Conservation (phyloP, 2,797 vertebrate species). For the Brachymystax lenok region DNA sequence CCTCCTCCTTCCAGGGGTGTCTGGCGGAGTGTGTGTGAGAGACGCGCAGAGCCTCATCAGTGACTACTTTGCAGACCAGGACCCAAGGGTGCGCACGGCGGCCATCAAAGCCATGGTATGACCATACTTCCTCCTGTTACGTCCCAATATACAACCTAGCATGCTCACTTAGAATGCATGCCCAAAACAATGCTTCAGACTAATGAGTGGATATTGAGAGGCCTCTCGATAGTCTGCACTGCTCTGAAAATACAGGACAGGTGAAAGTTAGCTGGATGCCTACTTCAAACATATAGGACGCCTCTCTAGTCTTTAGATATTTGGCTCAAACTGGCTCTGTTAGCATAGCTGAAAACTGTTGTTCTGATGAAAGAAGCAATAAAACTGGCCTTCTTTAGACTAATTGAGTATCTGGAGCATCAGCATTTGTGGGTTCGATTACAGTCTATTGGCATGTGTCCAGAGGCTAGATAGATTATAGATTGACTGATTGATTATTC, state of each 20-base stretch:
- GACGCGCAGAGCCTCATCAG: slow-evolving; percentile 94
- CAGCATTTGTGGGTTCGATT: no score
- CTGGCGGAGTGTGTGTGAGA: slow-evolving; percentile 68
- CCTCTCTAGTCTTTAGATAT: neutral
- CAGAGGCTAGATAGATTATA: neutral
- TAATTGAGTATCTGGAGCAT: no score
- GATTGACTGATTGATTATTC: neutral
- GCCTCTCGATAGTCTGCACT: neutral
- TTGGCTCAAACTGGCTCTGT: no score
- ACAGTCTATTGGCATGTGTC: neutral
- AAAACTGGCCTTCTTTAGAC: no score
- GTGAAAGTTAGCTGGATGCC: neutral
- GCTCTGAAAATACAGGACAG: neutral
- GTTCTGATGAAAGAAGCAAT: no score
- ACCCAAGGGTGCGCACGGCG: slow-evolving; percentile 92
- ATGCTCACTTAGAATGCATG: neutral
- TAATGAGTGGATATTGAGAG: neutral
- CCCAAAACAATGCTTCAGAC: neutral
- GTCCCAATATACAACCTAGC: neutral
- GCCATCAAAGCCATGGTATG: slow-evolving; percentile 96
- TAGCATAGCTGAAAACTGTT: no score
- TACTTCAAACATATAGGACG: neutral
- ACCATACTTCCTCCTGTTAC: neutral
- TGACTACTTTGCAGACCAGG: slow-evolving; percentile 94
- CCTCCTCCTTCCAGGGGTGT: neutral